Percentiles rank a stretch among this genome's conserved stretches.
Conservation (phyloP, 2,113 vertebrate genomes). For the Toxotes jaculatrix region DNA sequence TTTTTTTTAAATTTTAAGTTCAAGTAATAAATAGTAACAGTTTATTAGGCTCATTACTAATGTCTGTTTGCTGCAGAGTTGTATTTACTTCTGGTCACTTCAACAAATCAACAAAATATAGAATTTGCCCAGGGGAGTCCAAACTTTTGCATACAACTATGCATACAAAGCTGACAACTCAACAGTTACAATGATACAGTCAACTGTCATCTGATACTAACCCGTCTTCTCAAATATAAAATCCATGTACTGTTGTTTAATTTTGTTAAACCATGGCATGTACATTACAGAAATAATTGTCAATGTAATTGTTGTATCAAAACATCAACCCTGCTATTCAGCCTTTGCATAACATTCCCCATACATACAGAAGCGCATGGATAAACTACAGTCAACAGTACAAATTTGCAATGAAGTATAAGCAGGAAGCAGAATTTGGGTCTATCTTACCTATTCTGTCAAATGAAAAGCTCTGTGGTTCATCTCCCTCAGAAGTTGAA, state of each 20-base stretch:
- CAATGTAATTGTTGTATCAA: neutral
- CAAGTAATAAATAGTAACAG: no score
- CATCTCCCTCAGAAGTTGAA: neutral
- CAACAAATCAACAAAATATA: no score
- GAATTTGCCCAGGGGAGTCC: no score
- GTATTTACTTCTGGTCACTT: no score
- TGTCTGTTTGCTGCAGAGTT: no score
- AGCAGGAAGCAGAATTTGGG: neutral
- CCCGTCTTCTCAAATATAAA: neutral
- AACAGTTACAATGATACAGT: no score
- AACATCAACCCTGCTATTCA: neutral
- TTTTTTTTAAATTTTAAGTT: no score
- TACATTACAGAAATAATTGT: neutral
- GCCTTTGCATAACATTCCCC: neutral
- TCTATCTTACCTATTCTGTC: conserved; percentile 47
- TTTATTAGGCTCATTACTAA: no score
- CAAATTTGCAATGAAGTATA: neutral
- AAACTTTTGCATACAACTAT: no score
- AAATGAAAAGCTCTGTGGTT: neutral
- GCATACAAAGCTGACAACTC: no score
- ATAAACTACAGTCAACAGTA: neutral
- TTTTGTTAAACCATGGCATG: neutral
- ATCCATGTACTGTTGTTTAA: neutral
- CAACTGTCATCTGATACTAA: neutral
- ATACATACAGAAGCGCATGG: neutral